A percentile compares a stretch with the other conserved stretches of the same genome.
Evolutionary conservation across 2,888 invertebrate genomes (phyloP).

Genomic region (Rhagium mordax): DNA sequence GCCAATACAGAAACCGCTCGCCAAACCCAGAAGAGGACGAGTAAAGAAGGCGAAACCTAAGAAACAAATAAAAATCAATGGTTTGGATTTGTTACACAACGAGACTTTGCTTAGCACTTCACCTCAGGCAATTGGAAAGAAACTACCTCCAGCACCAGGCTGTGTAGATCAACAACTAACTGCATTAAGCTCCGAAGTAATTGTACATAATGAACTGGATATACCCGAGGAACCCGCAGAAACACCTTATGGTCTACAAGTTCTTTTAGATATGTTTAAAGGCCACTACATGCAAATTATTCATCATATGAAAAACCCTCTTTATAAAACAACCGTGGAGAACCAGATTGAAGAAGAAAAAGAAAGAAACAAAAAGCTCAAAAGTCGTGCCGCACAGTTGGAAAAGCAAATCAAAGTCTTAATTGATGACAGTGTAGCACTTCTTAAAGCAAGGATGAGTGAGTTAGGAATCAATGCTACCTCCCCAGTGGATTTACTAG

Average conservation of each 20-base stretch:
- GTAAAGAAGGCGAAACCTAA: slow-evolving; percentile 77
- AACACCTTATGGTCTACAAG: slow-evolving; percentile 90
- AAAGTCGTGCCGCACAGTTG: slow-evolving; percentile 88
- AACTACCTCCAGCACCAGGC: slow-evolving; percentile 90
- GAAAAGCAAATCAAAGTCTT: slow-evolving; percentile 94
- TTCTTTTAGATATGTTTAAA: slow-evolving; percentile 87
- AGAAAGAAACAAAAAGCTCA: slow-evolving; percentile 82
- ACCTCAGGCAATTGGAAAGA: slow-evolving; percentile 80
- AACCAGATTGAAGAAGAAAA: slow-evolving; percentile 87
- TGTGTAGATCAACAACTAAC: slow-evolving; percentile 93
- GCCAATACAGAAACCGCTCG: slow-evolving; percentile 64
- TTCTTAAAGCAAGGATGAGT: slow-evolving; percentile 90
- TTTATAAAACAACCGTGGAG: slow-evolving; percentile 81
- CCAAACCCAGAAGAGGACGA: slow-evolving; percentile 73
- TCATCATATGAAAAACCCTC: slow-evolving; percentile 86
- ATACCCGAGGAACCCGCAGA: slow-evolving; percentile 84
- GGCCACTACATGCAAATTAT: slow-evolving; percentile 90
- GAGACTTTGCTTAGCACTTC: slow-evolving; percentile 91
- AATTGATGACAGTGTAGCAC: slow-evolving; percentile 91
- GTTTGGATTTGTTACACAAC: slow-evolving; percentile 89
- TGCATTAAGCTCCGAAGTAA: slow-evolving; percentile 78
- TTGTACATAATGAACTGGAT: slow-evolving; percentile 86
- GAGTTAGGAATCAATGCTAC: slow-evolving; percentile 92
- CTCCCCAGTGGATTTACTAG: slow-evolving; percentile 87
- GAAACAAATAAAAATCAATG: slow-evolving; percentile 84